Base-by-base conservation (phyloP, 2,888 invertebrate species). In the Amorpha juglandis region DNA sequence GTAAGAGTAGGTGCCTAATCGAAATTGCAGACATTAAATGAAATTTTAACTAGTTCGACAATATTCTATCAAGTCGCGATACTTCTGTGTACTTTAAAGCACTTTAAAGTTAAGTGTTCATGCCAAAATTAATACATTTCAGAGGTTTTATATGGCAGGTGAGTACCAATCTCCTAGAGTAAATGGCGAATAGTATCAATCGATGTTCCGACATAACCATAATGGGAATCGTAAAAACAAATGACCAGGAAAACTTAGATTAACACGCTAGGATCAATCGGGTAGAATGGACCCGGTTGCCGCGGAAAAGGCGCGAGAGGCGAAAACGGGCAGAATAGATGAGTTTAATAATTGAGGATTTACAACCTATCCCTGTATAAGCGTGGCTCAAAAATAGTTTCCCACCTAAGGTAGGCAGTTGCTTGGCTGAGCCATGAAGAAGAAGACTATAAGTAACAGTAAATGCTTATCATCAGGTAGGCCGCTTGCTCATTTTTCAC, bases 201-300 rank as follows among this genome's bases (percentile, higher is more conserved):
- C 48, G 42, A 27, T 14, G 63, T 51, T 66, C 62, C 55, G 58
- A 64, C 64, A 64, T 64, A 58, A 64, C 58, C 55, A 27, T 64
- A 58, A 64, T 55, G 45, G 16, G n/a, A 19, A 53, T 45, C 63
- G 48, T 68, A 68, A 68, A 68, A 67, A 55, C 58, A 63, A 68
- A 68, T 68, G 68, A 68, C 62, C 62, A 52, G 65, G 65, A 68
- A 65, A 68, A 63, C 65, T 68, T 62, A 63, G 67, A 67, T 65
- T 67, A 63, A 55, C 53, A 42, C 38, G 62, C 53, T 63, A 33
- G 38, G 50, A 63, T 63, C 53, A 67, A 67, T 63, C 55, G 65
- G 27, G 19, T 64, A 62, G 63, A 67, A 65, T 42, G 58, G 42
- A 42, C 19, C 55, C 6, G 16, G 42, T n/a, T 50, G 19, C 45